These are phyloP conservation scores for Dromiciops gliroides DNA, from an alignment of 2,113 vertebrate genomes.

Conservation along the genomic window DNA sequence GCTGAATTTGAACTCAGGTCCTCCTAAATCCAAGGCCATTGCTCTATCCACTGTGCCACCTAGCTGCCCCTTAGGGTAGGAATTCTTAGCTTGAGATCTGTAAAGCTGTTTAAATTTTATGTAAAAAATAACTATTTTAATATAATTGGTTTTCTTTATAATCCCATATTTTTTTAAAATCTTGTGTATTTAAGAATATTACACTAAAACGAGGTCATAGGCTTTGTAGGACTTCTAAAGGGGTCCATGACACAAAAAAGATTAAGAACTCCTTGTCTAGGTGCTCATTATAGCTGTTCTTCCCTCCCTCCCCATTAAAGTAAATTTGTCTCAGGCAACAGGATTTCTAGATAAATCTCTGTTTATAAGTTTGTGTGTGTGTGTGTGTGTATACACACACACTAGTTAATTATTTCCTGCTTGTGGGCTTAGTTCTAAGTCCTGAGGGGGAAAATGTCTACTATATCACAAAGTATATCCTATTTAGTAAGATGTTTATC, in stretches of 20 bases:
- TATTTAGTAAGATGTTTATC: neutral
- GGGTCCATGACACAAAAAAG: neutral
- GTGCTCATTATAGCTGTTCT: neutral
- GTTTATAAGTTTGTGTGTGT: neutral
- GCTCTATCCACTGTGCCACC: no score
- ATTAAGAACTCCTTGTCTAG: neutral
- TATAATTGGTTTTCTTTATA: neutral
- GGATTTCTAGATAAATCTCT: neutral
- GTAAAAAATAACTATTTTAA: neutral
- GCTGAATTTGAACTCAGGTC: no score
- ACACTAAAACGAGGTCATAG: neutral
- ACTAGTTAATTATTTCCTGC: neutral
- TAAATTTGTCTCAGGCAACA: neutral
- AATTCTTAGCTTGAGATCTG: neutral
- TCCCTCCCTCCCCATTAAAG: neutral
- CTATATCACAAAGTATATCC: constrained; percentile 5
- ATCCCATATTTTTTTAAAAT: neutral
- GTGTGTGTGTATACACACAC: neutral
- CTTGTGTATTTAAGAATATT: neutral
- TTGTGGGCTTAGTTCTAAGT: neutral
- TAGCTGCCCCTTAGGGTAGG: no score
- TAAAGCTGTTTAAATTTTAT: neutral
- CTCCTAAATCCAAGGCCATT: no score
- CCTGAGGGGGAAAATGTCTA: neutral
- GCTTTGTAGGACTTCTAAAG: neutral